These are phyloP conservation scores for Cochlearius cochlearius DNA, from an alignment of 2,113 vertebrate genomes.

Conservation along the genomic window DNA sequence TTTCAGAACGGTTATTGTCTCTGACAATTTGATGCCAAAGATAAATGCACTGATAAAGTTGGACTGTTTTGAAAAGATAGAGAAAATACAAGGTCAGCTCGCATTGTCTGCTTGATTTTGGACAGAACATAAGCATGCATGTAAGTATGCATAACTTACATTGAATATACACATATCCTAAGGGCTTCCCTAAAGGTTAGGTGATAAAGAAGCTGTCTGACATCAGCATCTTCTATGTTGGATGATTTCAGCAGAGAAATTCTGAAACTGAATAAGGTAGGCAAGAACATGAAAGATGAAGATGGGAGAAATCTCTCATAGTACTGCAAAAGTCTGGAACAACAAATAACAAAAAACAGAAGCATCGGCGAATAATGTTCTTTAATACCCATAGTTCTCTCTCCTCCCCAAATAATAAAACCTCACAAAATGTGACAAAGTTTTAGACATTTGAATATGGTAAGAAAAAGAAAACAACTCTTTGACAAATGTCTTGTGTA, in stretches of 20 bases:
- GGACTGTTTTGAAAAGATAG: neutral
- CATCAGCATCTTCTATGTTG: neutral
- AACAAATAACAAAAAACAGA: neutral
- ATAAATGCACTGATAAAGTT: neutral
- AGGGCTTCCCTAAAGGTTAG: neutral
- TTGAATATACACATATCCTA: neutral
- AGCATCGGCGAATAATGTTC: neutral
- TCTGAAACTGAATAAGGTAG: neutral
- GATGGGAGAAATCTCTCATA: neutral
- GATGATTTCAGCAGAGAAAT: neutral
- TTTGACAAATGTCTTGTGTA: neutral
- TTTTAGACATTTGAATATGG: neutral
- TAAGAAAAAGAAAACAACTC: neutral
- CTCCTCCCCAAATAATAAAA: neutral
- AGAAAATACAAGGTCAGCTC: neutral
- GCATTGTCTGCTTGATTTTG: neutral
- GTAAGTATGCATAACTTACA: neutral
- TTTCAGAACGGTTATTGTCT: neutral
- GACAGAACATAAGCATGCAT: neutral
- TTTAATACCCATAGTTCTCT: neutral
- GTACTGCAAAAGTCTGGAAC: neutral
- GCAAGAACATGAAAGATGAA: neutral
- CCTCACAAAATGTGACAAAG: neutral
- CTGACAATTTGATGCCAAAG: neutral
- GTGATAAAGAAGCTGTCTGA: neutral